These are phyloP conservation scores for Eupithecia subfuscata DNA, from an alignment of 2,888 invertebrate genomes.

Conservation along the genomic window DNA sequence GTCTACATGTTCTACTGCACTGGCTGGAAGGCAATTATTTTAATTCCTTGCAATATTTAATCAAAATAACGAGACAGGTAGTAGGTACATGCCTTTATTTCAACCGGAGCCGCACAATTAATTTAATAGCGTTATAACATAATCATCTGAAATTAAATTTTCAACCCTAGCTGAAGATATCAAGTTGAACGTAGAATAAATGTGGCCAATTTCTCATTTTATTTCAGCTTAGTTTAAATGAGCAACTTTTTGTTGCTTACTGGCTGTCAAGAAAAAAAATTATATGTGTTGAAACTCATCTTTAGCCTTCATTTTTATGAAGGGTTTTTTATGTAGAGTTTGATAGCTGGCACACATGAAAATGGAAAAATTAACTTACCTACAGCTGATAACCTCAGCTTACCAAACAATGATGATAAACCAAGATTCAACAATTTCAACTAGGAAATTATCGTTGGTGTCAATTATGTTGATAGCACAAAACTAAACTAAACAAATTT, in stretches of 20 bases:
- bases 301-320: too few species aligned
- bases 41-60: constrained; percentile 32
- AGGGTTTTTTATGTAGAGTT: too few species aligned
- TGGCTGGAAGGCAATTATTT: constrained; percentile 16
- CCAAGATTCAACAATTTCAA: too few species aligned
- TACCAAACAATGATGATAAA: too few species aligned
- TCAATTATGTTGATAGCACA: neutral
- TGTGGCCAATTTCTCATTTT: constrained; percentile 81
- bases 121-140: constrained; percentile 75
- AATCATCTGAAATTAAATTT: constrained; percentile 79
- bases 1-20: neutral
- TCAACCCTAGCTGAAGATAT: constrained; percentile 76
- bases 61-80: constrained; percentile 24
- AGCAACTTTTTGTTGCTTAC: constrained; percentile 6
- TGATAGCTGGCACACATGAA: too few species aligned
- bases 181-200: constrained; percentile 79
- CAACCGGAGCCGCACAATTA: constrained; percentile 59
- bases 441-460: too few species aligned
- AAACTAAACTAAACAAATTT: neutral
- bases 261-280: neutral
- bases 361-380: too few species aligned
- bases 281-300: too few species aligned
- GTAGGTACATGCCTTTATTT: constrained; percentile 23
- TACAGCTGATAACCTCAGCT: too few species aligned
- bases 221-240: constrained; percentile 2